These are phyloP conservation scores for Colletes gigas DNA, from an alignment of 1,140 invertebrate genomes.

Conservation along the genomic window DNA sequence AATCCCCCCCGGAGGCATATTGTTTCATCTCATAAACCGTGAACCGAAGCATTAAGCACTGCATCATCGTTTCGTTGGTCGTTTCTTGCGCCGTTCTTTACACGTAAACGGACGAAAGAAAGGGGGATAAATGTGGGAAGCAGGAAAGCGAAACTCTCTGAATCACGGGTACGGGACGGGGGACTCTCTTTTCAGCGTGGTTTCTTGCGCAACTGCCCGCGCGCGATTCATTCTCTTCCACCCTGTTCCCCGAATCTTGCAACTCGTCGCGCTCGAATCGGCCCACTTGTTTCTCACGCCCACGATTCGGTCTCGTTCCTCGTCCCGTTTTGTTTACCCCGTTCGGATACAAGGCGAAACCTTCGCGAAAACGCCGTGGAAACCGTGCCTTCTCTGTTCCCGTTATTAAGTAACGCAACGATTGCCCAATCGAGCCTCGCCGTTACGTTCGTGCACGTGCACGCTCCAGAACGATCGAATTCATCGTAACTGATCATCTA, in stretches of 20 bases:
- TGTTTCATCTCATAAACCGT: constrained; percentile 43
- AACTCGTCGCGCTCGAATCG: neutral
- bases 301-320: neutral
- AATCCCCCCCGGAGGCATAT: constrained; percentile 25
- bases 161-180: neutral
- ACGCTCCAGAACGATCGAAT: constrained; percentile 4
- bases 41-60: constrained; percentile 40
- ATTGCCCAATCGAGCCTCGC: constrained; percentile 24
- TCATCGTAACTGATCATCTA: constrained; percentile 1
- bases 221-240: constrained; percentile 2
- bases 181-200: neutral
- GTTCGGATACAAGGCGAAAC: neutral
- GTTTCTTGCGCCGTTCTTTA: constrained; percentile 1
- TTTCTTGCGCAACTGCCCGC: constrained; percentile 6
- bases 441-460: constrained; percentile 31
- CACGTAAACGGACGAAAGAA: neutral
- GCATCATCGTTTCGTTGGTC: constrained; percentile 42
- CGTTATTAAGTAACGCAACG: constrained; percentile 13
- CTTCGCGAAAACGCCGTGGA: neutral
- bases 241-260: neutral
- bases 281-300: constrained; percentile 22
- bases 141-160: neutral
- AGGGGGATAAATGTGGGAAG: no score
- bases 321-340: neutral
- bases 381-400: constrained; percentile 2